Percentiles rank a stretch among this genome's conserved stretches.
Conservation (phyloP, 2,888 invertebrate genomes). For the Mimumesa dahlbomi region DNA sequence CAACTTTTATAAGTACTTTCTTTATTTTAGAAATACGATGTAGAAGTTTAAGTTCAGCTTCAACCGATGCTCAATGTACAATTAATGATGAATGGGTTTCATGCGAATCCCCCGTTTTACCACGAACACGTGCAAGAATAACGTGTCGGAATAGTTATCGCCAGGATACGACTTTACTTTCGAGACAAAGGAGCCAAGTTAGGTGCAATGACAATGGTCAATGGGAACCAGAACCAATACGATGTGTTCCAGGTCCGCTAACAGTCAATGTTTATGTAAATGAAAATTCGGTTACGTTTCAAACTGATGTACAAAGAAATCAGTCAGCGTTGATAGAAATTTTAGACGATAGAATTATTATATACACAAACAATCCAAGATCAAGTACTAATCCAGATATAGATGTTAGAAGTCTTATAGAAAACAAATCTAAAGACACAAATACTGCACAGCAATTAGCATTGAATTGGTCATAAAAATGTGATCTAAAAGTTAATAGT, state of each 20-base stretch:
- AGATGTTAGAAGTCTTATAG: slow-evolving; percentile 47
- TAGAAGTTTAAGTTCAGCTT: slow-evolving; percentile 60
- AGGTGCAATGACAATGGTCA: slow-evolving; percentile 70
- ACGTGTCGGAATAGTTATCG: slow-evolving; percentile 70
- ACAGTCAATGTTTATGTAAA: slow-evolving; percentile 69
- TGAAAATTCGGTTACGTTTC: slow-evolving; percentile 37
- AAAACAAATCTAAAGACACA: background rate
- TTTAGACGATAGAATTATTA: slow-evolving; percentile 56
- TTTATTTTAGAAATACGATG: slow-evolving; percentile 71
- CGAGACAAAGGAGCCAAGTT: slow-evolving; percentile 58
- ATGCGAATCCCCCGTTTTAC: slow-evolving; percentile 63
- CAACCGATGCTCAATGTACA: slow-evolving; percentile 64
- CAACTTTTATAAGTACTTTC: slow-evolving; percentile 8
- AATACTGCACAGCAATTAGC: too few species aligned
- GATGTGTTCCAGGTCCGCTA: slow-evolving; percentile 76
- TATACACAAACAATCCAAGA: slow-evolving; percentile 46
- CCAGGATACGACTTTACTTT: slow-evolving; percentile 52
- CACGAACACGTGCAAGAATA: slow-evolving; percentile 67
- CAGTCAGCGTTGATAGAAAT: slow-evolving; percentile 55
- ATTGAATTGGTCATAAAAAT: slow-evolving; percentile 5
- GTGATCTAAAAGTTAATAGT: slow-evolving; percentile 4
- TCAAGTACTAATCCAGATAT: slow-evolving; percentile 54
- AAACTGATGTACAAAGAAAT: slow-evolving; percentile 27
- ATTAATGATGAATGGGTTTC: slow-evolving; percentile 56
- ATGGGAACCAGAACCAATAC: slow-evolving; percentile 76